These are phyloP conservation scores for Lasioglossum leucozonium DNA, from an alignment of 2,888 invertebrate genomes.

Conservation along the genomic window DNA sequence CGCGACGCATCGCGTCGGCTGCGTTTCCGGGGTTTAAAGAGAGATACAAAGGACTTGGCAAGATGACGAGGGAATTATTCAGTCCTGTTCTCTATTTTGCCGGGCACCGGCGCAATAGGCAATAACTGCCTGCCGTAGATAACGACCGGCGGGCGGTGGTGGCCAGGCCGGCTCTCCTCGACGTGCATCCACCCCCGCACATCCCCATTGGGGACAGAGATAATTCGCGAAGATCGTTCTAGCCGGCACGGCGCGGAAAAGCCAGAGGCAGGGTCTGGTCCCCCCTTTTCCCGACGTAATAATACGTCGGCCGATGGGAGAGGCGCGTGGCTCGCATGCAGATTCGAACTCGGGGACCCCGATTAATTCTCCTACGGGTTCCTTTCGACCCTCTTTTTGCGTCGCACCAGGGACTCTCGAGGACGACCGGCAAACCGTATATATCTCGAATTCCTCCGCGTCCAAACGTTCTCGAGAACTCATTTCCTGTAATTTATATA, in stretches of 20 bases:
- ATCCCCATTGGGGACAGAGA: constrained; percentile 49
- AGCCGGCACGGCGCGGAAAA: constrained; percentile 44
- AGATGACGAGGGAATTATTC: constrained; percentile 62
- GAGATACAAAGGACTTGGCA: constrained; percentile 55
- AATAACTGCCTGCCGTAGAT: constrained; percentile 64
- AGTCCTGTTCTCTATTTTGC: constrained; percentile 53
- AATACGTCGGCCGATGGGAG: constrained; percentile 44
- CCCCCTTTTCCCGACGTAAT: constrained; percentile 40
- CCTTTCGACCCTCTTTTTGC: constrained; percentile 14
- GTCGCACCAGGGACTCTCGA: background rate
- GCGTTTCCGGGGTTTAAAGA: constrained; percentile 56
- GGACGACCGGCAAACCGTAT: background rate
- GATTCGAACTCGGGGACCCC: constrained; percentile 24
- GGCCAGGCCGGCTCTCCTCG: background rate
- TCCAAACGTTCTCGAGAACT: background rate
- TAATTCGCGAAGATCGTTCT: constrained; percentile 62
- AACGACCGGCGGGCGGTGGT: constrained; percentile 48
- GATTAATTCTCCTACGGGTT: constrained; percentile 35
- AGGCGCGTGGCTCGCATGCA: constrained; percentile 52
- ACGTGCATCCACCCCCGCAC: background rate
- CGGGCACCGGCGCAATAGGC: constrained; percentile 58
- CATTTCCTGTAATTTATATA: constrained; percentile 6
- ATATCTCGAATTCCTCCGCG: background rate
- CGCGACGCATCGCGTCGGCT: background rate
- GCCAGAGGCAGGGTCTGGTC: background rate